These are phyloP conservation scores for Odontophorus gujanensis DNA, from an alignment of 2,113 vertebrate species.

Conservation along the genomic window DNA sequence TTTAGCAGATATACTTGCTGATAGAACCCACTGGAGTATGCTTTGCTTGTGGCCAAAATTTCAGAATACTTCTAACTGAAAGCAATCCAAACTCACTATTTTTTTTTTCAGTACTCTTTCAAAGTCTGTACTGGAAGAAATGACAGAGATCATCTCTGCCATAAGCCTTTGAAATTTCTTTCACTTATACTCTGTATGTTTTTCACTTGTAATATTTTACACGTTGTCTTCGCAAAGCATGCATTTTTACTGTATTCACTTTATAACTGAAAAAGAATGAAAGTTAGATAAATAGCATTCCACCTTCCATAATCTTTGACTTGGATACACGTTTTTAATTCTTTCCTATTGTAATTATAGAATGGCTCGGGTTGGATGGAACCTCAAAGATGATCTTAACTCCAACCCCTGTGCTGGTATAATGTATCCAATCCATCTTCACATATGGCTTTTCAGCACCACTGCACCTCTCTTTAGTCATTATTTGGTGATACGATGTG, in stretches of 20 bases:
- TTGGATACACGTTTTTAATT: background rate
- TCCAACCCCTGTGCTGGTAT: too few relatives aligned
- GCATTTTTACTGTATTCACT: background rate
- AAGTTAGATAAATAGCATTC: background rate
- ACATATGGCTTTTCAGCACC: background rate
- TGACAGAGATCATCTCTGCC: background rate
- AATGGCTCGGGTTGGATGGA: too few relatives aligned
- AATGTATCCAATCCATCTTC: background rate
- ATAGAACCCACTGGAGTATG: background rate
- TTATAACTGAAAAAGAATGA: background rate
- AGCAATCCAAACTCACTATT: slow-evolving; percentile 25
- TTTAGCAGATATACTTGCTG: background rate
- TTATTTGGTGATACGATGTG: background rate
- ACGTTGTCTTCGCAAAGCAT: background rate
- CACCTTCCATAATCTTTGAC: background rate
- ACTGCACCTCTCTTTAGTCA: background rate
- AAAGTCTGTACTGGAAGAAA: background rate
- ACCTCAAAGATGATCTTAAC: background rate
- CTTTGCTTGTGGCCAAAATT: background rate
- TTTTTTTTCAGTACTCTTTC: background rate
- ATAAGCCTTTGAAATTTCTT: background rate
- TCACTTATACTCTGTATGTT: background rate
- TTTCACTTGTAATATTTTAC: background rate
- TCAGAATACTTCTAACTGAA: background rate
- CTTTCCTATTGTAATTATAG: background rate